Evolutionary conservation across 2,797 vertebrate genomes (phyloP).

Genomic region (Phylloscopus collybita): DNA sequence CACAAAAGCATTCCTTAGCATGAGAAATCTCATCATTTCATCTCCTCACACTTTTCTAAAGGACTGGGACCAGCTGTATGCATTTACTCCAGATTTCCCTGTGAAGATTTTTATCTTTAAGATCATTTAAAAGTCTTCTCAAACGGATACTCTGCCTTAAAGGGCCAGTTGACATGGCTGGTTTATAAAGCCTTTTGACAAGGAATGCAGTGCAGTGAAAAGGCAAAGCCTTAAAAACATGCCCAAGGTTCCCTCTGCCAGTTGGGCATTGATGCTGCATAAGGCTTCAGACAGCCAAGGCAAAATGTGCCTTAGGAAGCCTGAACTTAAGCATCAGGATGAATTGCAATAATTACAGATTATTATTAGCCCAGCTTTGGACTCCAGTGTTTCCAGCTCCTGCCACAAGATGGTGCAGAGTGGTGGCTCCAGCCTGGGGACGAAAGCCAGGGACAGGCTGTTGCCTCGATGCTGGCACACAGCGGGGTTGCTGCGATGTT

Average conservation of each 20-base stretch:
- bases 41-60: constrained; percentile 4
- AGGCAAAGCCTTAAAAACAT: neutral
- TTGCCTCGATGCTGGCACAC: neutral
- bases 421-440: neutral
- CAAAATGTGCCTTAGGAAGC: constrained; percentile 31
- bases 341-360: neutral
- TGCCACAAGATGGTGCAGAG: neutral
- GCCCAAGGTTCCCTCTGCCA: constrained; percentile 6
- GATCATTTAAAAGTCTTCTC: neutral
- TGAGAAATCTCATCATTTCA: constrained; percentile 20
- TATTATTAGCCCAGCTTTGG: neutral
- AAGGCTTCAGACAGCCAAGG: neutral
- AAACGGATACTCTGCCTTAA: neutral
- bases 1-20: constrained; percentile 2
- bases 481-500: neutral
- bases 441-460: neutral
- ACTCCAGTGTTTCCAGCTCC: neutral
- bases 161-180: neutral
- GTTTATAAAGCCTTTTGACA: constrained; percentile 40
- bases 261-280: neutral
- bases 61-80: neutral
- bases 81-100: constrained; percentile 1
- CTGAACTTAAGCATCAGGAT: neutral
- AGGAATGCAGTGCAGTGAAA: neutral
- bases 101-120: constrained; percentile 12